Base-by-base conservation (phyloP, 92 coral and sea anemone species). In the Nematostella vectensis region DNA sequence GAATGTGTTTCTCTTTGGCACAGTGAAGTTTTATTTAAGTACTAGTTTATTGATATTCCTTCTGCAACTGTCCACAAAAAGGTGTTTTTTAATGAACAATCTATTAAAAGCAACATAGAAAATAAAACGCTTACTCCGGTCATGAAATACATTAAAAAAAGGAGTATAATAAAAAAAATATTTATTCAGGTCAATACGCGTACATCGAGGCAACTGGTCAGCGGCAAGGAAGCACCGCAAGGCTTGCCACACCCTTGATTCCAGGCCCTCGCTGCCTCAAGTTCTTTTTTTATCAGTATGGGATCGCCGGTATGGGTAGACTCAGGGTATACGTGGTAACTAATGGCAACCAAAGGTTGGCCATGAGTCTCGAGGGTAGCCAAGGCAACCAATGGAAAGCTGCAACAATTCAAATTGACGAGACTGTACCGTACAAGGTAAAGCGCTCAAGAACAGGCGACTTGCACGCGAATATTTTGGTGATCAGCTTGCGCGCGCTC, bases 321-420 rank as follows among this genome's bases (percentile, higher is more conserved):
- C 64, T 71, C 9, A 57, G 59, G 22, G 78, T 71, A 3, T 62
- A 71, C 30, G 58, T 62, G 19, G 45, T 47, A 37, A 65, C 68
- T 16, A 44, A 12, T 36, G 16, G 20, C 4, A 38, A 40, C 10
- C 48, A 27, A 29, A 62, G 55, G 15, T 44, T 58, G 63, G 63
- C 62, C 28, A 62, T 64, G 70, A 60, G 71, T 54, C 49, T 47
- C 40, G 23, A 52, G 6, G 78, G 71, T 42, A 42, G 62, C 45
- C 78, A 71, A 29, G 78, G 78, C 4, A 40, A 65, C 51, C 24
- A 71, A 62, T 71, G 78, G 78, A 71, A 61, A 39, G 23, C 53
- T 16, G 68, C 57, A 17, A 42, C 31, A 18, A 11, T 63, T 33
- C 78, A 64, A 33, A 53, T 71, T 9, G 44, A 44, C 17, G 78